Evolutionary conservation across 2,888 invertebrate genomes (phyloP).

Genomic region (Empis livida): DNA sequence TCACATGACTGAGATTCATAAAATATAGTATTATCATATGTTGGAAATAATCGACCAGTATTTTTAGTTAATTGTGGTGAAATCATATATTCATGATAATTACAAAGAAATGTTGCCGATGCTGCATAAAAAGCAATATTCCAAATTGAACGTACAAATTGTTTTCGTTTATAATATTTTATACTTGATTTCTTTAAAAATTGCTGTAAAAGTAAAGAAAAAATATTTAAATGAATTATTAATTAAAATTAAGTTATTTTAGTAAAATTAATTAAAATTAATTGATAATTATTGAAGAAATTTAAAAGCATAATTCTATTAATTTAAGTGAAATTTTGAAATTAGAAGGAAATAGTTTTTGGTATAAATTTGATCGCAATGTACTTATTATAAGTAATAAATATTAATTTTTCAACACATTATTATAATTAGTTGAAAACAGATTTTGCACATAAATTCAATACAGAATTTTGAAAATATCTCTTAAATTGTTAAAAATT

Average conservation of each 20-base stretch:
- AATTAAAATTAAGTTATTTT: no score
- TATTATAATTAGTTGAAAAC: no score
- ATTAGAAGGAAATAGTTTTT: no score
- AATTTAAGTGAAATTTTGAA: no score
- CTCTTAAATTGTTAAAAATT: neutral
- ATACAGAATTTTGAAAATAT: no score
- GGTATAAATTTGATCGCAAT: no score
- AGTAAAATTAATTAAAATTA: no score
- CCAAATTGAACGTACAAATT: conserved; percentile 32
- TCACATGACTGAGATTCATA: conserved; percentile 32
- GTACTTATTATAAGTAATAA: no score
- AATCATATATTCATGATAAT: conserved; percentile 34
- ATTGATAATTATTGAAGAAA: no score
- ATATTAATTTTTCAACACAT: no score
- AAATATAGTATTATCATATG: conserved; percentile 33
- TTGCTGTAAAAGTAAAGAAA: conserved; percentile 20
- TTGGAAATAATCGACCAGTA: conserved; percentile 32
- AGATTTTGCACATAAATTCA: no score
- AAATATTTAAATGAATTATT: neutral
- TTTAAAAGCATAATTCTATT: no score
- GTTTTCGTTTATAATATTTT: conserved; percentile 31
- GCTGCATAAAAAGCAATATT: conserved; percentile 33
- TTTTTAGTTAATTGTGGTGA: conserved; percentile 30
- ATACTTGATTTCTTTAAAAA: conserved; percentile 31
- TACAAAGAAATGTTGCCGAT: conserved; percentile 28